These are phyloP conservation scores for Urechis unicinctus DNA, from an alignment of 2,888 invertebrate species.

Conservation along the genomic window DNA sequence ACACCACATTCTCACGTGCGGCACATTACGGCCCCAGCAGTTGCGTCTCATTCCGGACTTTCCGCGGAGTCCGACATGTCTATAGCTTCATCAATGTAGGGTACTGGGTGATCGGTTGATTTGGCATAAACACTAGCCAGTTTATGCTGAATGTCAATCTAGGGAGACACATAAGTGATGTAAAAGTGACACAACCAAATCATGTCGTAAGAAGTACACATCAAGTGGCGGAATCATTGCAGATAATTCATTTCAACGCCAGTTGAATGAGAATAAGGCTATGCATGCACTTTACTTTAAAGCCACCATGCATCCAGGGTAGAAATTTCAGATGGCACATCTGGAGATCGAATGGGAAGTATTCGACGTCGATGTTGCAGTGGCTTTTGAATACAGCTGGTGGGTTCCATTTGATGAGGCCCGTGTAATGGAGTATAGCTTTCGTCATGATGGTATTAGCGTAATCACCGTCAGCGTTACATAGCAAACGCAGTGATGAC, in stretches of 20 bases:
- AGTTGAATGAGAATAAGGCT: no score
- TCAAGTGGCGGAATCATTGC: no score
- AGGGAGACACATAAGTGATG: no score
- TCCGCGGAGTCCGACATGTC: not conserved
- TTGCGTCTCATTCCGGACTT: not conserved
- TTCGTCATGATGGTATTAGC: not conserved
- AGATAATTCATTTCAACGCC: no score
- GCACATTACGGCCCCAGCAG: no score
- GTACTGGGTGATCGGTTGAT: no score
- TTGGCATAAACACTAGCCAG: no score
- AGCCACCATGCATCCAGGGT: not conserved
- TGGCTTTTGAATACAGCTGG: not conserved
- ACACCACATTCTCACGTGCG: no score
- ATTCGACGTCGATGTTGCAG: not conserved
- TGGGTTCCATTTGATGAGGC: not conserved
- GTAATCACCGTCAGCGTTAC: constrained; percentile 22
- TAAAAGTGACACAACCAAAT: not conserved
- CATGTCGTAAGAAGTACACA: no score
- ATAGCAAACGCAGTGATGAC: constrained; percentile 6
- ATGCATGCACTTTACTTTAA: not conserved
- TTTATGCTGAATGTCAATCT: no score
- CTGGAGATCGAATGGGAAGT: not conserved
- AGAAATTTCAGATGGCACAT: not conserved
- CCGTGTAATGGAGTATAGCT: not conserved
- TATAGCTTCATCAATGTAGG: not conserved